phyloP scores from a whole-genome alignment of 2,888 invertebrate genomes.

The Hemithea aestivaria region DNA sequence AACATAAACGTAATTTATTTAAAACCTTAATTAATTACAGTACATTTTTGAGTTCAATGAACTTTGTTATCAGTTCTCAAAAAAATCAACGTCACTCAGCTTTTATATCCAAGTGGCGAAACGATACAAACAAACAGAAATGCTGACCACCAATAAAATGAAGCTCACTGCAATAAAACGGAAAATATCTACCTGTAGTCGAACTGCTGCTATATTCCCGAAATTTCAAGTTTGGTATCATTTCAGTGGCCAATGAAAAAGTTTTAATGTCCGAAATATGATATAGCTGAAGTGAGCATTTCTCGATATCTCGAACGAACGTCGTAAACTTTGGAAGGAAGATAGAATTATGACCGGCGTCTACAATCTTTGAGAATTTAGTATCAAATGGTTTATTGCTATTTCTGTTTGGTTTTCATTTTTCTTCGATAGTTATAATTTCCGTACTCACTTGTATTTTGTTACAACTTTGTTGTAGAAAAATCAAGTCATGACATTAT shows the following conservation, averaged over 20 bases:
- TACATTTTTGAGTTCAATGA: too few relatives aligned
- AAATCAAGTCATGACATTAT: too few relatives aligned
- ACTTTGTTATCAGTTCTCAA: too few relatives aligned
- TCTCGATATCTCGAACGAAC: constrained; percentile 35
- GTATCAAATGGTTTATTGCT: constrained; percentile 30
- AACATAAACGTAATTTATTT: too few relatives aligned
- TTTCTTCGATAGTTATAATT: too few relatives aligned
- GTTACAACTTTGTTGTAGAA: too few relatives aligned
- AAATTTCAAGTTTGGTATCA: constrained; percentile 48
- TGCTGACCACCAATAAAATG: too few relatives aligned
- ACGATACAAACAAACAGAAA: too few relatives aligned
- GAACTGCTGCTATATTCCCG: constrained; percentile 27
- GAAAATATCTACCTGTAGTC: constrained; percentile 12
- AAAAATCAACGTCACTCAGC: too few relatives aligned
- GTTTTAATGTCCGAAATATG: constrained; percentile 52
- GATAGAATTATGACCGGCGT: constrained; percentile 32
- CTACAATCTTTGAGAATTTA: constrained; percentile 28
- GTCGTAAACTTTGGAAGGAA: constrained; percentile 20
- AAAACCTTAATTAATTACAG: too few relatives aligned
- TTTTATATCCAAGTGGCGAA: too few relatives aligned
- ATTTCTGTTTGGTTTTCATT: constrained; percentile 5
- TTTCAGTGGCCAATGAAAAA: constrained; percentile 57
- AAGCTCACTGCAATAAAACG: constrained; percentile 23
- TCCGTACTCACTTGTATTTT: too few relatives aligned
- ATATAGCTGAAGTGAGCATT: constrained; percentile 40